These are phyloP conservation scores for Tromatobia lineatoria DNA, from an alignment of 2,888 invertebrate genomes.

Conservation along the genomic window DNA sequence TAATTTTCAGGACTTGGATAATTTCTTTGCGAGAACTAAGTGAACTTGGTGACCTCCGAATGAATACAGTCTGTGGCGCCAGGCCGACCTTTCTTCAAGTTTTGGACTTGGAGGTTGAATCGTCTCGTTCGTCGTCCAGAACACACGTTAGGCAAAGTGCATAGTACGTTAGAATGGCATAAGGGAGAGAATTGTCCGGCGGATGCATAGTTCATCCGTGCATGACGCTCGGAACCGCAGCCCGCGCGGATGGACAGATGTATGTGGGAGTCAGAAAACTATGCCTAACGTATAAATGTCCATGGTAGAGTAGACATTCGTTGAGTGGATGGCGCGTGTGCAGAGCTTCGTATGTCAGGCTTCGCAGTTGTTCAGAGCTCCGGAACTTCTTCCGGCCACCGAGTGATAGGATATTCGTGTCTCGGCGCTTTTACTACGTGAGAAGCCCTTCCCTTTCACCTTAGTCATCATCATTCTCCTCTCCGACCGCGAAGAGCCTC, in stretches of 20 bases:
- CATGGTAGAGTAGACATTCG: not conserved
- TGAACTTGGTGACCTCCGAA: not conserved
- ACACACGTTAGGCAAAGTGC: conserved; percentile 16
- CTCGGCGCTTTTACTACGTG: conserved; percentile 72
- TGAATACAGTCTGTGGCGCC: not conserved
- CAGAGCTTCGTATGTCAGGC: conserved; percentile 44
- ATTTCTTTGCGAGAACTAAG: not conserved
- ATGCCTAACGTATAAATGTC: conserved; percentile 14
- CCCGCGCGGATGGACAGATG: conserved; percentile 10
- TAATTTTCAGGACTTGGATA: not conserved
- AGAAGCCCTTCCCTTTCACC: conserved; percentile 58
- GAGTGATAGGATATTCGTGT: conserved; percentile 78
- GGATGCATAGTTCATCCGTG: conserved; percentile 29
- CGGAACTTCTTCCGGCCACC: conserved; percentile 80
- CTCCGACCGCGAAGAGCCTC: conserved; percentile 10
- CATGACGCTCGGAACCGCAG: conserved; percentile 1
- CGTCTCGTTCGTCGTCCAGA: not conserved
- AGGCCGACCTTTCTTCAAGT: not conserved
- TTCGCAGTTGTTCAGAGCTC: conserved; percentile 71
- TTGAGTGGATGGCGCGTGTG: conserved; percentile 33
- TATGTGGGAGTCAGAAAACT: conserved; percentile 17
- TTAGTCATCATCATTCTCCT: conserved; percentile 49
- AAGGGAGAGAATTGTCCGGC: conserved; percentile 27
- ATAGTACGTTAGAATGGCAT: not conserved
- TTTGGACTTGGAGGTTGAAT: not conserved